Base-by-base conservation (phyloP, 2,888 invertebrate genomes). In the Hypomecis punctinalis region DNA sequence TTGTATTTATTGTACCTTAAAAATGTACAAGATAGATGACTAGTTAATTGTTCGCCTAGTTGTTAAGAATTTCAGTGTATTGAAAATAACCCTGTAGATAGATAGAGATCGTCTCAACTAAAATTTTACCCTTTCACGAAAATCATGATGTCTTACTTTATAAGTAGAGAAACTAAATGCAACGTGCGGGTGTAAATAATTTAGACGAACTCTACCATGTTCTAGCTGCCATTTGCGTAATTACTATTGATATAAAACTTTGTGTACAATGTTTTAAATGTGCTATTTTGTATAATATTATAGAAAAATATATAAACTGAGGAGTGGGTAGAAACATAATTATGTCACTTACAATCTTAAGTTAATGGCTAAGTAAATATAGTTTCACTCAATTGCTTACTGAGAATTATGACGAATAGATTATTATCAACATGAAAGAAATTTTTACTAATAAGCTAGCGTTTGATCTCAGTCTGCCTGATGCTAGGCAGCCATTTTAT, bases 271-370 rank as follows among this genome's bases (percentile, higher is more conserved):
- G 11, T 5, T 8, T 37, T 36, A 37, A 37, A 6, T 9, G 23
- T 47, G 36, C 46, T n/a, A 13, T 35, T 40, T 9, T 8, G 1
- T 5, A 36, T 36, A 11, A 1, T 5, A 36, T 45, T 13, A 36
- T 9, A 36, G 43, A 9, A 23, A 47, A 43, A 48, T 43, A 58
- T 10, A 42, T 42, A 40, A 52, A 23, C 52, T 23, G 52, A 52
- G 39, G 40, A 10, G 23, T 11, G 3, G 23, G 23, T 23, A 23
- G 23, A 23, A 23, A 51, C 51, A 39, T 49, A 13, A 35, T 39
- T 39, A 39, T 37, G 23, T 23, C 23, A 23, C 23, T 23, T 23
- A 23, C 23, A 23, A 2, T 13, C 13, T 40, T 52, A 52, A 7
- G 37, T 51, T 35, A 35, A 35, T 35, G 5, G 36, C 5, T 9